These are phyloP conservation scores for Exephanes ischioxanthus DNA, from an alignment of 2,888 invertebrate species.

Conservation along the genomic window DNA sequence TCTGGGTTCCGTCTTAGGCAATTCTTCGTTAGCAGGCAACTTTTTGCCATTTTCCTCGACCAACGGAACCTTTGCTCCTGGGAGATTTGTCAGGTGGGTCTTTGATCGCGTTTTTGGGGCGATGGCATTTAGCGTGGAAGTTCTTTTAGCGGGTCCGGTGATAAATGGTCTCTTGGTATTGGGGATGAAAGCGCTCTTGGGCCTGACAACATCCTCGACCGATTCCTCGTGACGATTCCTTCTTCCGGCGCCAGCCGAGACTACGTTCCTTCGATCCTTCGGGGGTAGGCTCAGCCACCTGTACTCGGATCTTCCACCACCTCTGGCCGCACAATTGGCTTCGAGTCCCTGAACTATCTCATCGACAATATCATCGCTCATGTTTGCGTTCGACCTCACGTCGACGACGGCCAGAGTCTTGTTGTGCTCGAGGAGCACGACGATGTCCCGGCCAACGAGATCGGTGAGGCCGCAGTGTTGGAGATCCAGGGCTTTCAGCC, in stretches of 20 bases:
- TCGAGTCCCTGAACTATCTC: constrained; percentile 78
- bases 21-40: background rate
- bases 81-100: background rate
- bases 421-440: constrained; percentile 88
- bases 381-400: constrained; percentile 87
- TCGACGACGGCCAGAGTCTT: constrained; percentile 90
- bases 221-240: constrained; percentile 48
- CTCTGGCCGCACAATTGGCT: constrained; percentile 69
- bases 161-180: constrained; percentile 71
- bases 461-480: constrained; percentile 92
- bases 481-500: constrained; percentile 92
- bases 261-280: constrained; percentile 70
- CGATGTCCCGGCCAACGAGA: constrained; percentile 86
- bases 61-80: background rate
- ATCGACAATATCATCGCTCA: constrained; percentile 86
- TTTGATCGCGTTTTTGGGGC: constrained; percentile 10
- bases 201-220: constrained; percentile 60
- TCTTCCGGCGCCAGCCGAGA: constrained; percentile 70
- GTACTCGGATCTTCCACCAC: constrained; percentile 75
- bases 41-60: background rate
- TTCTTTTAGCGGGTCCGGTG: constrained; percentile 61
- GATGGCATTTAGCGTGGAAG: constrained; percentile 35
- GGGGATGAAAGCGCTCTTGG: constrained; percentile 71
- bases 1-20: constrained; percentile 51
- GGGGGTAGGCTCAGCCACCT: constrained; percentile 77